Percentiles rank a stretch among this genome's conserved stretches.
Evolutionary conservation across 2,113 vertebrate genomes (phyloP).

Genomic region (Lepus europaeus): DNA sequence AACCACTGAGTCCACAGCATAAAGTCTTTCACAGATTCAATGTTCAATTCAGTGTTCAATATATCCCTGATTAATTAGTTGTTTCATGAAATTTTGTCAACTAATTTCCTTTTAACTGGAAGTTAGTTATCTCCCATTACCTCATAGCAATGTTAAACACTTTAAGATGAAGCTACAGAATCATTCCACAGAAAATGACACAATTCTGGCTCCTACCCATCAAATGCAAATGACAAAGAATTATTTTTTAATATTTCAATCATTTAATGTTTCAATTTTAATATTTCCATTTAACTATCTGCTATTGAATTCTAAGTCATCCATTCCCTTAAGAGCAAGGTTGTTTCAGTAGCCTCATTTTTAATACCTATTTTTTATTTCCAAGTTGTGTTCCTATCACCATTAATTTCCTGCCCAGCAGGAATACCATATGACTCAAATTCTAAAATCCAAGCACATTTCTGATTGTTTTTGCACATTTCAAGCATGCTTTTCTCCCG

Average conservation of each 20-base stretch:
- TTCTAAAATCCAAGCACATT: slow-evolving; percentile 14
- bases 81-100: slow-evolving; percentile 2
- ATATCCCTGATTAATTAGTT: not conserved
- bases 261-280: not conserved
- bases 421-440: not conserved
- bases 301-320: not conserved
- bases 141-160: not conserved
- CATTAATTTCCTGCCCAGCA: slow-evolving; percentile 37
- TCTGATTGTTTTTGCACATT: slow-evolving; percentile 24
- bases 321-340: not conserved
- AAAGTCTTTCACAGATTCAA: not conserved
- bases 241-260: not conserved
- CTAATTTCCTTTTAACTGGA: not conserved
- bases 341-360: not conserved
- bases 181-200: slow-evolving; percentile 5
- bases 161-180: not conserved
- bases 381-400: not conserved
- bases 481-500: not conserved
- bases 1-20: not conserved
- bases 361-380: not conserved
- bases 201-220: not conserved
- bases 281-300: not conserved
- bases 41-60: too few relatives aligned
- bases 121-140: not conserved
- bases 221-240: not conserved